Percentiles rank a stretch among this genome's conserved stretches.
Evolutionary conservation across 2,888 invertebrate species (phyloP).

Genomic region (Epiperipatus broadwayi): DNA sequence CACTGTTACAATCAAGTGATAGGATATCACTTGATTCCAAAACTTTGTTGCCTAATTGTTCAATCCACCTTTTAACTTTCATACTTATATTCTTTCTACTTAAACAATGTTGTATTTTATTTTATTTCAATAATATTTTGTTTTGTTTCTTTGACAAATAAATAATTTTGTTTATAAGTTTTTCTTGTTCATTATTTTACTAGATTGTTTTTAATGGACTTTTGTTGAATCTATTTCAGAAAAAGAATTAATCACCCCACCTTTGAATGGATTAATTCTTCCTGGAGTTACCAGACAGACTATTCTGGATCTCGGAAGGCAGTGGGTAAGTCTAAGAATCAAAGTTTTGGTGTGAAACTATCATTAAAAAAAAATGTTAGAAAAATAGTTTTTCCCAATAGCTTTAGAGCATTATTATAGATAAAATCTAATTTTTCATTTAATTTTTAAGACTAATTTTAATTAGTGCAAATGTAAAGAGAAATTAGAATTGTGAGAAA

Average conservation of each 20-base stretch:
- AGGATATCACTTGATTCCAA: no score
- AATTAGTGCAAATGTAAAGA: no score
- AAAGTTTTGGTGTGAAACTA: no score
- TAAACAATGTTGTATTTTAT: conserved; percentile 6
- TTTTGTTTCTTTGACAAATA: not conserved
- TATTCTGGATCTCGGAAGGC: conserved; percentile 52
- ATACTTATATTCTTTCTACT: conserved; percentile 12
- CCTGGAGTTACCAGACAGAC: conserved; percentile 84
- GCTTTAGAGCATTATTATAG: no score
- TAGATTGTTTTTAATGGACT: conserved; percentile 3
- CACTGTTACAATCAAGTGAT: no score
- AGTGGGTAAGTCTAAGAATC: conserved; percentile 41
- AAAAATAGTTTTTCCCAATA: no score
- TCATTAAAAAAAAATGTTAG: no score
- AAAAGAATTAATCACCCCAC: conserved; percentile 74
- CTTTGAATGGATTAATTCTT: conserved; percentile 67
- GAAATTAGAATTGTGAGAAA: no score
- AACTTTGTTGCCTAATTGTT: no score
- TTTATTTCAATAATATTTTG: not conserved
- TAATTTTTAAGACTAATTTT: no score
- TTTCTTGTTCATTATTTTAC: not conserved
- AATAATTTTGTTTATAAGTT: conserved; percentile 10
- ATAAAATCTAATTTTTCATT: no score
- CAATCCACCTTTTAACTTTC: no score
- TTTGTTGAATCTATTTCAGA: conserved; percentile 45